Evolutionary conservation across 2,888 invertebrate species (phyloP).

Genomic region (Aporophyla lueneburgensis): DNA sequence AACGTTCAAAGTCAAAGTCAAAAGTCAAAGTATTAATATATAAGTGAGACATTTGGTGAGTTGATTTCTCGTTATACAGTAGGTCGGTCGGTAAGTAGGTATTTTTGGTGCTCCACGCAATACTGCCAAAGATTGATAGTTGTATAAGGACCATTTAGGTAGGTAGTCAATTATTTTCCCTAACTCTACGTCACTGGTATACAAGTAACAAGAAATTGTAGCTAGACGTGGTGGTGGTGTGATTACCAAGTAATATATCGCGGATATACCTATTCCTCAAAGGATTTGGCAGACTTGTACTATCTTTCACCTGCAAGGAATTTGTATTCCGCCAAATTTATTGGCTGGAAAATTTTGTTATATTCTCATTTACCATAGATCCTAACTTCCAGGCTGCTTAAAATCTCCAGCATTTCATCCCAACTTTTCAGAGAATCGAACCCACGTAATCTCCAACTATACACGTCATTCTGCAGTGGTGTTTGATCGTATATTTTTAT

Average conservation of each 20-base stretch:
- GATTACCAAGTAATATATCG: not conserved
- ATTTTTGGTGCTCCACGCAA: no score
- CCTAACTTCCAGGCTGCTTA: not conserved
- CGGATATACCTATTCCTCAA: not conserved
- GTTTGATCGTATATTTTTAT: slow-evolving; percentile 6
- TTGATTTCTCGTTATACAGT: no score
- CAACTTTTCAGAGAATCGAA: not conserved
- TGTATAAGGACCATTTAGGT: no score
- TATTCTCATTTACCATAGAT: not conserved
- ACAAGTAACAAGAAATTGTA: no score
- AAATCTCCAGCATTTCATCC: not conserved
- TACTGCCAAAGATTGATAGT: no score
- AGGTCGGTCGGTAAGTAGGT: no score
- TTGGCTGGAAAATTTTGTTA: not conserved
- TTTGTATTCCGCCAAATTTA: not conserved
- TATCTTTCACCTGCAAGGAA: no score
- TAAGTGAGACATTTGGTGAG: no score
- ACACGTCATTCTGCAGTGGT: not conserved
- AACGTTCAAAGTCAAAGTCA: no score
- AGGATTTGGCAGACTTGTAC: not conserved
- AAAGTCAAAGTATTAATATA: no score
- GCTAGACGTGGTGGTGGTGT: not conserved
- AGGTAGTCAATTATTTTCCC: no score
- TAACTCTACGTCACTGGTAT: no score
- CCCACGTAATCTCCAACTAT: not conserved